Conservation (phyloP, 2,797 vertebrate species). For the Austrolebias charrua region DNA sequence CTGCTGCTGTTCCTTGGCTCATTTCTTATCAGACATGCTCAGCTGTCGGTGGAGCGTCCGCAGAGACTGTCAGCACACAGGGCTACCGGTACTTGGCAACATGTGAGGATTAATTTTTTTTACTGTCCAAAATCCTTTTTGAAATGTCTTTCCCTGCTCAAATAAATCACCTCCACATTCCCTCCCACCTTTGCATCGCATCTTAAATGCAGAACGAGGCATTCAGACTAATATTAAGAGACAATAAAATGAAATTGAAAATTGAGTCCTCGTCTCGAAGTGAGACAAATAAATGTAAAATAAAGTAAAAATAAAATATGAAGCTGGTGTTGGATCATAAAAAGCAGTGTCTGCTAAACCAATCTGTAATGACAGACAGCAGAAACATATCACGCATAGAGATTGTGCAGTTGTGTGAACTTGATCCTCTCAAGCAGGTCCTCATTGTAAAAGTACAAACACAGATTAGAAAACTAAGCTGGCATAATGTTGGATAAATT, state of each 20-base stretch:
- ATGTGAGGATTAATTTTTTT: slow-evolving; percentile 55
- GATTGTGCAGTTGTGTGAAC: neutral
- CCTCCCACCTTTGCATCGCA: slow-evolving; percentile 32
- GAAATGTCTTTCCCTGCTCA: slow-evolving; percentile 49
- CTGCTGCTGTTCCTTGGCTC: slow-evolving; percentile 59
- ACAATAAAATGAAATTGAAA: too few relatives aligned
- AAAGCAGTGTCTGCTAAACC: slow-evolving; percentile 3
- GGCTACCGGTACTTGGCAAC: slow-evolving; percentile 68
- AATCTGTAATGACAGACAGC: slow-evolving; percentile 2
- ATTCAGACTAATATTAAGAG: neutral
- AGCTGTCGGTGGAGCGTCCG: slow-evolving; percentile 75
- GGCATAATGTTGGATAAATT: neutral
- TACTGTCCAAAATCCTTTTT: slow-evolving; percentile 56
- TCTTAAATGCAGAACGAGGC: slow-evolving; percentile 16
- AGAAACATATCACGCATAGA: slow-evolving; percentile 7
- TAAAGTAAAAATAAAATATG: too few relatives aligned
- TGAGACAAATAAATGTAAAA: too few relatives aligned
- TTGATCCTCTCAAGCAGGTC: neutral
- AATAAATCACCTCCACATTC: slow-evolving; percentile 41
- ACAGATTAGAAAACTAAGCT: neutral
- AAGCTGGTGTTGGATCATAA: neutral
- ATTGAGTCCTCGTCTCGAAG: too few relatives aligned
- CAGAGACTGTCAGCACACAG: slow-evolving; percentile 58
- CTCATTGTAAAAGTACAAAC: neutral
- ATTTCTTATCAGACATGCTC: slow-evolving; percentile 76